Percentiles rank a stretch among this genome's conserved stretches.
These are phyloP conservation scores for Acleris holmiana DNA, from an alignment of 2,888 invertebrate species.

Conservation along the genomic window DNA sequence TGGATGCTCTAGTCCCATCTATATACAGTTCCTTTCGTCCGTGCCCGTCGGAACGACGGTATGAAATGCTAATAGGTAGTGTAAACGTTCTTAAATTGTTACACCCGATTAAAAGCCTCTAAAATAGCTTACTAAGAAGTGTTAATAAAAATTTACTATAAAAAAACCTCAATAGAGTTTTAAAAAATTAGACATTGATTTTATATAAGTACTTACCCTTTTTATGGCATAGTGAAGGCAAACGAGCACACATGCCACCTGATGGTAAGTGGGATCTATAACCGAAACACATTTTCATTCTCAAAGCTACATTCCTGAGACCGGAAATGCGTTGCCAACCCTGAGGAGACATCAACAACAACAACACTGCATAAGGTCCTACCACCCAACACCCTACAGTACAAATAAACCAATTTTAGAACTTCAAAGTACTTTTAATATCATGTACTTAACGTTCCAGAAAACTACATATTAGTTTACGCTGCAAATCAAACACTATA, in stretches of 20 bases:
- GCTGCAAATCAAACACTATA: conserved; percentile 3
- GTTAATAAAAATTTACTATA: neutral
- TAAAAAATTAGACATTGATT: too few species aligned
- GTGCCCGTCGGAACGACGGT: conserved; percentile 19
- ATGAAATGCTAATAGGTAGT: conserved; percentile 26
- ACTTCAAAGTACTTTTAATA: neutral
- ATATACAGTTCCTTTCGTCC: conserved; percentile 32
- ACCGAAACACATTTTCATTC: too few species aligned
- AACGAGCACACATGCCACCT: too few species aligned
- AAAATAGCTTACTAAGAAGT: neutral
- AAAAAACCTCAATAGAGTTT: neutral
- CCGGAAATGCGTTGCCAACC: too few species aligned
- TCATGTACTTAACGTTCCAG: neutral
- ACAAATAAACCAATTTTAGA: too few species aligned
- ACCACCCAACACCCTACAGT: too few species aligned
- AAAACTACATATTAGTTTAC: neutral
- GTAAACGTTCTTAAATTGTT: conserved; percentile 27
- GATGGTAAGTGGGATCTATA: too few species aligned
- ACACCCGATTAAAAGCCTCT: conserved; percentile 19
- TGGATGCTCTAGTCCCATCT: conserved; percentile 55
- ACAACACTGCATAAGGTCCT: too few species aligned
- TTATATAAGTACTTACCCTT: too few species aligned
- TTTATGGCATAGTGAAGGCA: too few species aligned
- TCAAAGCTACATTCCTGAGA: too few species aligned
- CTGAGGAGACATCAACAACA: too few species aligned